Evolutionary conservation across 2,113 vertebrate species (phyloP).

Genomic region (Peucedramus taeniatus): DNA sequence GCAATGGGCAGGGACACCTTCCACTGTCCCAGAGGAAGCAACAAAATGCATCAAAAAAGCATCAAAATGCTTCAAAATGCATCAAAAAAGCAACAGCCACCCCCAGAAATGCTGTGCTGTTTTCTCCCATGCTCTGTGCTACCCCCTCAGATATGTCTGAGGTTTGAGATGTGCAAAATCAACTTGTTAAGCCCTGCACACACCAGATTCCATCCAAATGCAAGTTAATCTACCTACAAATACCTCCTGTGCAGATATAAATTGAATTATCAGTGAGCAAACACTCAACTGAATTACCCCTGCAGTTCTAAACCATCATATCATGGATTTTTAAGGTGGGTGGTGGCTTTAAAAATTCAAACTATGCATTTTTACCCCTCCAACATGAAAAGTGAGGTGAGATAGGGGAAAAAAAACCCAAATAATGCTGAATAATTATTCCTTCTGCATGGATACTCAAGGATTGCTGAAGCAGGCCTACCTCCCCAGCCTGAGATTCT

Average conservation of each 20-base stretch:
- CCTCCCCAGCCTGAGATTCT: slow-evolving; percentile 93
- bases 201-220: neutral
- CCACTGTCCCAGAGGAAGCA: neutral
- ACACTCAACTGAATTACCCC: neutral
- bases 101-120: neutral
- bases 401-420: accelerated
- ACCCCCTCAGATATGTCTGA: neutral
- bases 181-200: neutral
- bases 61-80: neutral
- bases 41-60: neutral
- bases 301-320: neutral
- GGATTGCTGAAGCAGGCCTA: slow-evolving; percentile 37
- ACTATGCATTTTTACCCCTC: accelerated
- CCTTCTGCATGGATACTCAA: neutral
- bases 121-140: neutral
- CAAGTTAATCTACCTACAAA: neutral
- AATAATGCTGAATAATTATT: neutral
- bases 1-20: neutral
- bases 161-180: neutral
- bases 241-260: neutral
- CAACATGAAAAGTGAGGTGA: neutral
- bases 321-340: neutral
- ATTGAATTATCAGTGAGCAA: neutral
- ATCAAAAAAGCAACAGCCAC: neutral
- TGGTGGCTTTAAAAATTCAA: neutral